Evolutionary conservation across 2,888 invertebrate genomes (phyloP).

Genomic region (Drosophila atripex): DNA sequence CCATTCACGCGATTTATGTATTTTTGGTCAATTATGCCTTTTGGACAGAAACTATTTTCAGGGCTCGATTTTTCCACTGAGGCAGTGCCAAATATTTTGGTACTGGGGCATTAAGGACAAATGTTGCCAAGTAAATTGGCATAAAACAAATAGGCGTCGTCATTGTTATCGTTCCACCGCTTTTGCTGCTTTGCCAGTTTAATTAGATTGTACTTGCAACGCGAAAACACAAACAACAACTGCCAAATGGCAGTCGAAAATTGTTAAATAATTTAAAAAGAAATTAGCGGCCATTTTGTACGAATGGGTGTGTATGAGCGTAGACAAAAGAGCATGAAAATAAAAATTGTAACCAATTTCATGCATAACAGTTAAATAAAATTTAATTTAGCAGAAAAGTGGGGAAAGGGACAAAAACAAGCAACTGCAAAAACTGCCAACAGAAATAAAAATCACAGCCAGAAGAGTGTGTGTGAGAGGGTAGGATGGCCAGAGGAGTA

Average conservation of each 20-base stretch:
- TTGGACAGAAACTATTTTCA: conserved; percentile 50
- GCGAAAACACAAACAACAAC: conserved; percentile 28
- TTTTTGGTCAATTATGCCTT: conserved; percentile 69
- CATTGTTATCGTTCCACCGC: conserved; percentile 45
- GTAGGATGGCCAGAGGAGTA: background rate
- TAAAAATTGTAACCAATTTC: conserved; percentile 66
- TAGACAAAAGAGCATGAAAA: conserved; percentile 54
- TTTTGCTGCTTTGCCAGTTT: conserved; percentile 44
- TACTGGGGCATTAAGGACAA: conserved; percentile 70
- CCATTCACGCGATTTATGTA: conserved; percentile 60
- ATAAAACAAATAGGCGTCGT: conserved; percentile 71
- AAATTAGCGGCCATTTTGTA: conserved; percentile 66
- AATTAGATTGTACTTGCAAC: conserved; percentile 68
- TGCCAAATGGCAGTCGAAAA: conserved; percentile 55
- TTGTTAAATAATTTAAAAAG: conserved; percentile 77
- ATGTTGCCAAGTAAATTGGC: conserved; percentile 73
- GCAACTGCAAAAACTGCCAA: conserved; percentile 49
- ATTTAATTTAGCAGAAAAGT: conserved; percentile 72
- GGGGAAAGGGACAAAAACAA: conserved; percentile 11
- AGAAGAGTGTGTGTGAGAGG: conserved; percentile 12
- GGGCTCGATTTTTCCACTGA: conserved; percentile 42
- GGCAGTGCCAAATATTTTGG: conserved; percentile 68
- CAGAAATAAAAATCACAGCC: conserved; percentile 42
- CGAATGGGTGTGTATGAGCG: conserved; percentile 24
- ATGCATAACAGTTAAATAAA: conserved; percentile 74